Base-by-base conservation (phyloP, 2,113 vertebrate species). In the Nerophis lumbriciformis region DNA sequence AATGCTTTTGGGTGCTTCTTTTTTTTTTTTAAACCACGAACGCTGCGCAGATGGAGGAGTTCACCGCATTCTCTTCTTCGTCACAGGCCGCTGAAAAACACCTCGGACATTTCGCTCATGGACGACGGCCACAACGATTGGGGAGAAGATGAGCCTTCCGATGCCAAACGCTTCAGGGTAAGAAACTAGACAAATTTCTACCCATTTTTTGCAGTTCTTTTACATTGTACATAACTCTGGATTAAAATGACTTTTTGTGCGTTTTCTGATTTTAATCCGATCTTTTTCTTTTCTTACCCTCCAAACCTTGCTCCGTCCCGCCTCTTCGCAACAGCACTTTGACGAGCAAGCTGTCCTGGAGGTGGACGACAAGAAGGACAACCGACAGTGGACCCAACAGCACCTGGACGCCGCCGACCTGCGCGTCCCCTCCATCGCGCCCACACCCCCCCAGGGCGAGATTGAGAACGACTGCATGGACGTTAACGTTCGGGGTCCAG, bases 381-480 rank as follows among this genome's bases (percentile, higher is more conserved):
- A 95, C 87, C 88, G 97, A 53, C 95, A 97, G 87, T 99, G 96
- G 97, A 99, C 97, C 0, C 97, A 97, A 85, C 97, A 99, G 90
- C 97, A 99, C 84, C 87, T 99, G 81, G 96, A 99, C 0, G 97
- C 97, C 0, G 97, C 97, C 0, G 97, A 99, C 81, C 87, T 99
- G 59, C 93, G 97, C 6, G 88, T 93, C 59, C 93, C 96, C 2
- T 94, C 94, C 78, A 95, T 94, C 71, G 97, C 97, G 0, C 96
- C 95, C 1, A 98, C 97, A 0, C 97, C 96, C 0, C 96, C 97
- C 0, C 97, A 99, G 88, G 97, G 97, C 0, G 97, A 98, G 61
- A 94, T 93, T 0, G 95, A 99, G 37, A 88, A 91, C 0, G 95
- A 97, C 89, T 96, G 94, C 58, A 94, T 98, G 93, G 95, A 99